Percentiles rank a stretch among this genome's conserved stretches.
Evolutionary conservation across 2,113 vertebrate genomes (phyloP).

Genomic region (Pluvialis apricaria): DNA sequence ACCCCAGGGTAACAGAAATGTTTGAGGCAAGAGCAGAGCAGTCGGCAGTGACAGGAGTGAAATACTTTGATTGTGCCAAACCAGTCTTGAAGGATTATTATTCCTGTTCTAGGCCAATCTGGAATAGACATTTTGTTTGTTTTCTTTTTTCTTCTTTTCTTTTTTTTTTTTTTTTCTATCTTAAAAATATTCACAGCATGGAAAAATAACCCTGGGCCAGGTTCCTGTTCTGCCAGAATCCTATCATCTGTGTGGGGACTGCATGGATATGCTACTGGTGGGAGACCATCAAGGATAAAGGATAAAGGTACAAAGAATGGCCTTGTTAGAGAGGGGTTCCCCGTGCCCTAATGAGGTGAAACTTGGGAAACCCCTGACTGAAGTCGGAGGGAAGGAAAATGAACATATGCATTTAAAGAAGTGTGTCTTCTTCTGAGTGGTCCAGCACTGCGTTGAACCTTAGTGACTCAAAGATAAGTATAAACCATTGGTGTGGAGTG

Average conservation of each 20-base stretch:
- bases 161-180: not conserved
- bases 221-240: not conserved
- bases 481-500: not conserved
- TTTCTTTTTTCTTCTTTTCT: not conserved
- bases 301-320: not conserved
- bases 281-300: not conserved
- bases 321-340: not conserved
- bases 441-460: not conserved
- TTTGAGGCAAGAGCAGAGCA: conserved; percentile 14
- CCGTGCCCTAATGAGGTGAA: not conserved
- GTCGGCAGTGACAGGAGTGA: conserved; percentile 12
- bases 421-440: not conserved
- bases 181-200: not conserved
- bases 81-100: conserved; percentile 36
- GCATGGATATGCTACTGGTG: not conserved
- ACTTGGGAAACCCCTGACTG: not conserved
- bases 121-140: conserved; percentile 18
- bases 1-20: conserved; percentile 9
- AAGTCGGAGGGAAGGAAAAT: not conserved
- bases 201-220: not conserved
- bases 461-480: not conserved
- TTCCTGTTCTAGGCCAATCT: not conserved
- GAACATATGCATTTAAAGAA: not conserved
- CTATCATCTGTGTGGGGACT: not conserved
- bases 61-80: conserved; percentile 12